Base-by-base conservation (phyloP, 35 echinoderm and acorn worm genomes). In the Chiridota heheva region DNA sequence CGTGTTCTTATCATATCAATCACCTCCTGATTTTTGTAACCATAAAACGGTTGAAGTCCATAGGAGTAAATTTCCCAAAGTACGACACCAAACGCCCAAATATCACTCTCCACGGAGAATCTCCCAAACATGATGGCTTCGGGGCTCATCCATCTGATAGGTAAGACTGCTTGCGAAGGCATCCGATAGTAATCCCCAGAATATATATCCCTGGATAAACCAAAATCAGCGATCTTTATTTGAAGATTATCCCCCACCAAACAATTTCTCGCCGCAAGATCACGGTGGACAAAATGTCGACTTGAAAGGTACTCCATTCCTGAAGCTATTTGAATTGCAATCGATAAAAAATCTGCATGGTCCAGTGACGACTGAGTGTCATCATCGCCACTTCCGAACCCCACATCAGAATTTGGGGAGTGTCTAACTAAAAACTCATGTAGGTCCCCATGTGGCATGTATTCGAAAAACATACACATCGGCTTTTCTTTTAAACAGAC, bases 221-320 rank as follows among this genome's bases (percentile, higher is more conserved):
- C 95, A 88, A 98, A 98, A 62, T 92, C 89, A 2, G 95, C 80
- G 60, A 98, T 98, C 72, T 98, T 98, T 17, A 98, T 91, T 58
- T 86, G 85, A 27, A 92, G 62, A 39, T 89, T 66, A 25, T 98
- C 95, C 3, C 95, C 95, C 18, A 98, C 95, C 89, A 98, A 88
- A 63, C 95, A 98, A 63, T 98, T 98, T 8, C 95, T 70, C 4
- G 95, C 89, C 24, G 95, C 95, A n/a, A 98, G 75, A 55, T 98
- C 95, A 29, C 95, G 53, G 42, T 98, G 95, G 12, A 98, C 95
- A 69, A 98, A 98, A 57, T 88, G 80, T 42, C 90, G 67, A 44
- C 77, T 91, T 12, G 95, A 91, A n/a, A 98, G 57, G 43, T 98
- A 98, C 64, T 91, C 95, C 95, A 98, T 98, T 26, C 95, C 95